phyloP scores from a whole-genome alignment of 2,797 vertebrate genomes.

The Macropus fuliginosus region DNA sequence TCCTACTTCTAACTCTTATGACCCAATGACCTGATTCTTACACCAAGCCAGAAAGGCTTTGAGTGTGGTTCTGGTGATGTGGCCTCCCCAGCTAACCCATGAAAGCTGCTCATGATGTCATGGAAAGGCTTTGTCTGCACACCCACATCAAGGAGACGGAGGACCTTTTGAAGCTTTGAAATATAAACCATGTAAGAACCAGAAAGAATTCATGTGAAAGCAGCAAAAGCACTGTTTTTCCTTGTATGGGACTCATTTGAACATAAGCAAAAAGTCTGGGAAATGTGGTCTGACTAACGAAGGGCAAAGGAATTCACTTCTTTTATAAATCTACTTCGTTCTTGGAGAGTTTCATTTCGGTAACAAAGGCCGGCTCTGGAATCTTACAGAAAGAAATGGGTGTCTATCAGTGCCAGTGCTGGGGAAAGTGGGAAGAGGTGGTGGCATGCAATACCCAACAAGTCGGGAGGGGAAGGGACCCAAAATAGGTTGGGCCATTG shows the following conservation, averaged over 20 bases:
- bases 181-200: not conserved
- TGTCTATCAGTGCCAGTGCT: not conserved
- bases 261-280: not conserved
- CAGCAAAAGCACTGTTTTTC: not conserved
- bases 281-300: not conserved
- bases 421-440: not conserved
- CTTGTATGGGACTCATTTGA: not conserved
- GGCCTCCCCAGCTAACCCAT: not conserved
- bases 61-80: not conserved
- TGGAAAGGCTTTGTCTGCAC: not conserved
- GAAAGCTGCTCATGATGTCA: not conserved
- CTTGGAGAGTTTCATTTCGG: not conserved
- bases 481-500: not conserved
- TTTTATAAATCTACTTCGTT: not conserved
- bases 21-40: not conserved
- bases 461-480: not conserved
- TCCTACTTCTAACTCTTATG: not conserved
- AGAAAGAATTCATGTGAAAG: not conserved
- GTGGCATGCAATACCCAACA: not conserved
- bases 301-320: not conserved
- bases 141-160: not conserved
- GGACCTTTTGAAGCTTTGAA: not conserved
- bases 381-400: not conserved
- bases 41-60: not conserved
- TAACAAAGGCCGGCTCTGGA: not conserved